phyloP scores from a whole-genome alignment of 2,113 vertebrate genomes.

The Zapus hudsonius region DNA sequence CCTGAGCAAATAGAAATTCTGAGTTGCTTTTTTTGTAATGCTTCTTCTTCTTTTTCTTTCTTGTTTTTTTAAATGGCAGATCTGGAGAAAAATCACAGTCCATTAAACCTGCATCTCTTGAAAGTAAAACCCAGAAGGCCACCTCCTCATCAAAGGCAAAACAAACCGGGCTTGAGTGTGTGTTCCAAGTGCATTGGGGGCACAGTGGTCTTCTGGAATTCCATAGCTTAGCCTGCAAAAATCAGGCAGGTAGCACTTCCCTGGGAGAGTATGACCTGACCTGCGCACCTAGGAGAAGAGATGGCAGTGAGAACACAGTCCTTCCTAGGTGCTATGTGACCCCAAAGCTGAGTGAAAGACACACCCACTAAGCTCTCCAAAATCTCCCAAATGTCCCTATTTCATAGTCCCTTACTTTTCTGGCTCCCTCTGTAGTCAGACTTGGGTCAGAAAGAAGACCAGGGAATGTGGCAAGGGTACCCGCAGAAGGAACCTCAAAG shows the following conservation, averaged over 20 bases:
- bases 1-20: slow-evolving; percentile 80
- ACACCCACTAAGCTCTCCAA: not conserved
- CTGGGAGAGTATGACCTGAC: not conserved
- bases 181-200: slow-evolving; percentile 44
- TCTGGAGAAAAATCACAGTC: slow-evolving; percentile 75
- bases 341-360: not conserved
- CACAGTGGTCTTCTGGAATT: not conserved
- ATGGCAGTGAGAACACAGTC: accelerated
- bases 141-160: slow-evolving; percentile 69
- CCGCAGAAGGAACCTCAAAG: not conserved
- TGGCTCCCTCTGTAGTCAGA: not conserved
- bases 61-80: slow-evolving; percentile 68
- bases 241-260: not conserved
- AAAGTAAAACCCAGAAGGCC: slow-evolving; percentile 77
- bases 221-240: not conserved
- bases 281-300: accelerated
- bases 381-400: not conserved
- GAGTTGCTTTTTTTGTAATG: slow-evolving; percentile 78
- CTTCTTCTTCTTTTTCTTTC: slow-evolving; percentile 56
- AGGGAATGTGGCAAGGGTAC: not conserved
- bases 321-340: not conserved
- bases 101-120: slow-evolving; percentile 77
- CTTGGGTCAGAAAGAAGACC: not conserved
- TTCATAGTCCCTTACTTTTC: not conserved
- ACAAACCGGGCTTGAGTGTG: slow-evolving; percentile 40